Evolutionary conservation across 2,888 invertebrate species (phyloP), one percentile per base, ranked within the genome.

Genomic region (Eurois occulta): DNA sequence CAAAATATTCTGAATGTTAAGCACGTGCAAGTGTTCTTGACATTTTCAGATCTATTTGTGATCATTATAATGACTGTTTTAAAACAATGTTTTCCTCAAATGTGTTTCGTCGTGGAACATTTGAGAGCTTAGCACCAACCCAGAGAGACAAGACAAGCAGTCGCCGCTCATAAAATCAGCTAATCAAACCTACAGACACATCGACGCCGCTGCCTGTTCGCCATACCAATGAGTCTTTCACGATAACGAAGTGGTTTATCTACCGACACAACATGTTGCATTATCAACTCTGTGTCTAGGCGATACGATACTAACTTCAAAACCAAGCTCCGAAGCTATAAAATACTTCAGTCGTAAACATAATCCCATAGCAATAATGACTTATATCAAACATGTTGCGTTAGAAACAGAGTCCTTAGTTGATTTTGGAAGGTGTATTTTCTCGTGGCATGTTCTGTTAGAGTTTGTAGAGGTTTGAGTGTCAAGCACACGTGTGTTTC

Each of bases 131-230:
- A 78, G 66, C 43, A 72, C 74, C 69, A 66, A 73, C 66, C 35
- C 76, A 72, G 82, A 80, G 77, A 75, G 64, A 76, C 86, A 87
- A 94, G 93, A 93, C 94, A 91, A 93, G 88, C 93, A 91, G 94
- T 93, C 92, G 93, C 94, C 93, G 90, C 91, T 93, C 92, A 91
- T 93, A 94, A 95, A 95, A 92, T 92, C 91, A 94, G 93, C 94
- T 96, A 96, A 96, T 95, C 95, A 95, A 93, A 93, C 93, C 93
- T 91, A 95, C 95, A 96, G 96, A 96, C 96, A 94, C 94, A 94
- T 93, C 94, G 96, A 94, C 96, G 96, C 96, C 95, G 93, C 90
- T 90, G 94, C 94, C 93, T 92, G 94, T 89, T 91, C 92, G 94
- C 95, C 95, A 94, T 94, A 94, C 94, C 94, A 93, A 95, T 92